These are phyloP conservation scores for Acanthiza pusilla DNA, from an alignment of 2,797 vertebrate genomes.

Conservation along the genomic window DNA sequence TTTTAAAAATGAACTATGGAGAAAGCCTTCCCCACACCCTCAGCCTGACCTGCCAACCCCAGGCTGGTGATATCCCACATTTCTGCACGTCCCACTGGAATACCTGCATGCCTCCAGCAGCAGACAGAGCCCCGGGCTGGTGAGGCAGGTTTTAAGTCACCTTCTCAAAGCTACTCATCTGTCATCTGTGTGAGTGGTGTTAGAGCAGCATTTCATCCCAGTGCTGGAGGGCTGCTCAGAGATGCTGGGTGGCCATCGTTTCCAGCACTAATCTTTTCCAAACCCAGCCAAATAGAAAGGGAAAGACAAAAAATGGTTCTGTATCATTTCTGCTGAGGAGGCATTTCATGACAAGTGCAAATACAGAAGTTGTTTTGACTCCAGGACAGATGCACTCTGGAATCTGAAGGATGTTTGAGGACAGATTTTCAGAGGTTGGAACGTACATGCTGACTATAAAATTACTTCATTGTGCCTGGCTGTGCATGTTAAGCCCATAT, in stretches of 20 bases:
- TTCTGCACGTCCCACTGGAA: constrained; percentile 38
- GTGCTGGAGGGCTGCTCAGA: neutral
- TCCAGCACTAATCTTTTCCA: neutral
- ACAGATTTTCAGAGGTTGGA: constrained; percentile 46
- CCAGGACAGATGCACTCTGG: constrained; percentile 7
- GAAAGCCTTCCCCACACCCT: neutral
- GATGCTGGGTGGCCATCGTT: neutral
- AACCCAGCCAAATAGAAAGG: neutral
- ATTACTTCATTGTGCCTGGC: constrained; percentile 54
- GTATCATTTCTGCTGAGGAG: neutral
- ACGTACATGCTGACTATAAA: constrained; percentile 33
- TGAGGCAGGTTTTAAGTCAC: neutral
- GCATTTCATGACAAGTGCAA: neutral
- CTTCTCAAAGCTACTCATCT: neutral
- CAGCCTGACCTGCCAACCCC: neutral
- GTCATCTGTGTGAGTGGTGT: neutral
- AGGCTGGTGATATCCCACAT: neutral
- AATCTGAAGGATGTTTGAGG: constrained; percentile 53
- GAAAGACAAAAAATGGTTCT: neutral
- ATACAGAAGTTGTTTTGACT: constrained; percentile 39
- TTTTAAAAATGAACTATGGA: neutral
- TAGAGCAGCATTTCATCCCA: neutral
- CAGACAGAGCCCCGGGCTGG: neutral
- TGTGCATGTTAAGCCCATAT: constrained; percentile 47
- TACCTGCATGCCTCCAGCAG: constrained; percentile 21